Base-by-base conservation (phyloP, 2,888 invertebrate species). In the Agrenia bidenticulata region DNA sequence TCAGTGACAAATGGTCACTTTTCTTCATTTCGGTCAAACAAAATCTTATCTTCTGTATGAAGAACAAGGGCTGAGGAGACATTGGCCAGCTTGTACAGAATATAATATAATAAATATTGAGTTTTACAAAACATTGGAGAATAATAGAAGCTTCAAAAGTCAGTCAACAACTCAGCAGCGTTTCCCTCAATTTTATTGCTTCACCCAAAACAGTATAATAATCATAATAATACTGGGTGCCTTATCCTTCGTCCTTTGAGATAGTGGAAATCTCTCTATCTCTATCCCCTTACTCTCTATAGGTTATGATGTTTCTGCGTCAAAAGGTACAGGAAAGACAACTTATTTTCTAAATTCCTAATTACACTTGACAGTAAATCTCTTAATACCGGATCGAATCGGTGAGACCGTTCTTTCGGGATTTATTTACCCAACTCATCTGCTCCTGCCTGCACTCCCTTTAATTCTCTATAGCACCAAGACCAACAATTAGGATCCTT, bases 341-440 rank as follows among this genome's bases (percentile, higher is more conserved):
- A 45, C 45, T 45, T 45, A 45, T 45, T 45, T 45, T 45, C 19
- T 19, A 45, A 19, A 45, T 45, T 45, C 45, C 45, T 60, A 61
- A 51, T 54, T 42, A 42, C 54, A 53, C 9, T 50, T 51, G 32
- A 54, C 21, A 53, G 41, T 67, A 63, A 65, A 58, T 50, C 50
- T 66, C 62, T 59, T 59, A 65, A 63, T 56, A 63, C 57, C 66
- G 50, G 50, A 65, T 61, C 69, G 64, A 72, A 72, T 68, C 61
- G 66, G 61, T 59, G 39, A 59, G 49, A 61, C 61, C 57, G 61
- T 68, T 68, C 64, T 64, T 58, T 61, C 58, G 63, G 66, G 61
- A 61, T 64, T 63, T 66, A 64, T 69, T 69, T 69, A 64, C 69
- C 66, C 69, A 66, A 64, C 19, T 45, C 45, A 45, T 45, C 45